Conservation (phyloP, 2,113 vertebrate species). For the Zapornia atra region DNA sequence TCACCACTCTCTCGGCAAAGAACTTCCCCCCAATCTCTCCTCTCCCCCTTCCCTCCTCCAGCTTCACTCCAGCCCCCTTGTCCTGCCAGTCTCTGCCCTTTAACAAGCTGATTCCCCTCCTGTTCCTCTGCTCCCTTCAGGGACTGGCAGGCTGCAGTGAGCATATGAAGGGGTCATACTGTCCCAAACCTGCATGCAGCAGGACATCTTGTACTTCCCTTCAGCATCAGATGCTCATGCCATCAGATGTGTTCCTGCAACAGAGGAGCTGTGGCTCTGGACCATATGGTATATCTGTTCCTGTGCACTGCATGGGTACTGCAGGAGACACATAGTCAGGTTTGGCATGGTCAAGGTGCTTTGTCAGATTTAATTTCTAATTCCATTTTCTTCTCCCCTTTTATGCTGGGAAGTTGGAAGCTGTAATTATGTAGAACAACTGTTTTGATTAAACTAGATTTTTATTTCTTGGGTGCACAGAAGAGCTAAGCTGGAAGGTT, state of each 20-base stretch:
- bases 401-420: not conserved
- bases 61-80: no score
- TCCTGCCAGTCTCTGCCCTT: no score
- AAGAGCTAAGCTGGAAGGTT: not conserved
- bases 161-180: not conserved
- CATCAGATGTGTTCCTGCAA: not conserved
- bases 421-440: not conserved
- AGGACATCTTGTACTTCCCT: not conserved
- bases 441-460: not conserved
- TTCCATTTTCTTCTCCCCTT: not conserved
- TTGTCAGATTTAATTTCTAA: not conserved
- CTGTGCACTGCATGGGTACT: not conserved
- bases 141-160: no score
- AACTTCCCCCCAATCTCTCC: no score
- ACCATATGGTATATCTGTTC: rapidly evolving
- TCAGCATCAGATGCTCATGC: not conserved
- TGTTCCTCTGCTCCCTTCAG: no score
- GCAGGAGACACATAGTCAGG: not conserved
- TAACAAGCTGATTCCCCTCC: no score
- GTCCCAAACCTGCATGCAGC: rapidly evolving
- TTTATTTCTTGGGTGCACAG: not conserved
- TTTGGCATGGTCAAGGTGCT: not conserved
- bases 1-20: no score
- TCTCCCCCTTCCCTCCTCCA: no score
- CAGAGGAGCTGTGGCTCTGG: not conserved